Evolutionary conservation across 2,113 vertebrate genomes (phyloP).

Genomic region (Quiscalus mexicanus): DNA sequence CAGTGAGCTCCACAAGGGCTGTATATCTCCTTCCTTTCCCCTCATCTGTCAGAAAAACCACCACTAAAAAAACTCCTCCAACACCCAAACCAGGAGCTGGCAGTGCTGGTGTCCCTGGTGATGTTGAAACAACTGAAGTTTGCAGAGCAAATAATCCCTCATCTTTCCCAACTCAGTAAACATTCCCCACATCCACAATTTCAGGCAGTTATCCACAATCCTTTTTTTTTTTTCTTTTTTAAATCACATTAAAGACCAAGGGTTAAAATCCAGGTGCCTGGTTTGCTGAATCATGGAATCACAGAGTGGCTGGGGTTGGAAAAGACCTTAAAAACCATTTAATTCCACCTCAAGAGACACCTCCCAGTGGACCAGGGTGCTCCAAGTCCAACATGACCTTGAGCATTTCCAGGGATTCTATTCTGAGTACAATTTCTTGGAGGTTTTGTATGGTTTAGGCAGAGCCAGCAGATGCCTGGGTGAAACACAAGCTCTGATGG

Average conservation of each 20-base stretch:
- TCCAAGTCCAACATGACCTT: neutral
- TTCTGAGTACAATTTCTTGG: neutral
- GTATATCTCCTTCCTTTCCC: neutral
- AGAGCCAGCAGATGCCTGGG: neutral
- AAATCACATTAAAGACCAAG: neutral
- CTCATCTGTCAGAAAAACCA: neutral
- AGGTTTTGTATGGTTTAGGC: neutral
- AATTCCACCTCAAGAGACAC: neutral
- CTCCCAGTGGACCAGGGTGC: neutral
- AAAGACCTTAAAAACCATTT: neutral
- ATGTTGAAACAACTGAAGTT: constrained; percentile 1
- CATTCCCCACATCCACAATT: neutral
- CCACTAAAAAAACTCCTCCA: neutral
- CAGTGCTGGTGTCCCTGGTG: neutral
- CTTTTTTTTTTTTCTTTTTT: neutral
- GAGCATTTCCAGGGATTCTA: neutral
- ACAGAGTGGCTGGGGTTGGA: neutral
- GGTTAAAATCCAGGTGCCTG: neutral
- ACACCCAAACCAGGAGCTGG: neutral
- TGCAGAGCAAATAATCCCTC: constrained; percentile 17
- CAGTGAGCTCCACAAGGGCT: neutral
- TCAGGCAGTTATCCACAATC: neutral
- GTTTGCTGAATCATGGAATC: neutral
- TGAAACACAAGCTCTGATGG: neutral
- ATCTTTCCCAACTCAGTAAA: constrained; percentile 48